Base-by-base conservation (phyloP, 1,140 invertebrate genomes). In the Trissolcus basalis region DNA sequence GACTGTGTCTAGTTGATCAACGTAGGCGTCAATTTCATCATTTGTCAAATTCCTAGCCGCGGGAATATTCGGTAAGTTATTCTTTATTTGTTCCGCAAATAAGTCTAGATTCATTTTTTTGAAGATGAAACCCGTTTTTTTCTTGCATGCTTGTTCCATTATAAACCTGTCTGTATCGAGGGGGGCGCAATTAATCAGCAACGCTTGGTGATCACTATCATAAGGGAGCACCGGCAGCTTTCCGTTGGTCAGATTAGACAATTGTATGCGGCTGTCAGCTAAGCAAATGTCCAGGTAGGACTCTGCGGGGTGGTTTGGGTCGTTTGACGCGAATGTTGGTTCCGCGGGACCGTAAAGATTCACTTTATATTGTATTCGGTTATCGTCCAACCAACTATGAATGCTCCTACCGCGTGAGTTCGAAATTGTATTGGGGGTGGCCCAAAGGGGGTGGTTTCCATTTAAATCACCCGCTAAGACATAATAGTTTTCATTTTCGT, bases 151-250 rank as follows among this genome's bases (percentile, higher is more conserved):
- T 45, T 13, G 41, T 14, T 56, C 10, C 0, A 56, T 13, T 1
- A 58, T 13, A 48, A 58, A 36, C 35, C 44, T 36, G 9, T 58
- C 43, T 4, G 43, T 6, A 8, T 33, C 16, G 5, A 48, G 9
- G 7, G 44, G 43, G 4, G 8, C 16, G 10, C 43, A 48, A 0
- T 15, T 1, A 4, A 58, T 15, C 15, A 1, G 9, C 32, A 58
- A 19, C 3, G 43, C 55, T n/a, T n/a, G n/a, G n/a, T 58, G 55
- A 27, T 58, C 55, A 16, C 55, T 58, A 14, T 58, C 55, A 11
- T 35, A 47, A 7, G 55, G 43, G 1, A 58, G 14, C 1, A 58
- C 44, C n/a, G 43, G 55, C 0, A 58, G 6, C 44, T 48, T 47
- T 5, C 16, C 6, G 14, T 35, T 15, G 7, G 13, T 16, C 4